Conservation (phyloP, 2,797 vertebrate species). For the Coendou prehensilis region DNA sequence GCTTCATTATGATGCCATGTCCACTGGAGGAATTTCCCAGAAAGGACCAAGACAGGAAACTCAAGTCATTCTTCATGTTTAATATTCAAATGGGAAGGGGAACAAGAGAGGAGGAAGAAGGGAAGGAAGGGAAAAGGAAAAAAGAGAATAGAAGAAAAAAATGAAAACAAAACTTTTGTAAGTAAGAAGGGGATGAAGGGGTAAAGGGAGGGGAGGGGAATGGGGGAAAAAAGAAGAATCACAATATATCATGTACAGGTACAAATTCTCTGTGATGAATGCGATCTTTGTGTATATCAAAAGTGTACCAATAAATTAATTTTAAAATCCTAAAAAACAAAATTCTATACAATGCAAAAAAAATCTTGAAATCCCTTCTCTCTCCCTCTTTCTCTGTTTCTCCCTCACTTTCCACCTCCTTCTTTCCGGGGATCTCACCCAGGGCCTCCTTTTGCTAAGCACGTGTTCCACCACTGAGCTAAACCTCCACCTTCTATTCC, state of each 20-base stretch:
- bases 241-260: neutral
- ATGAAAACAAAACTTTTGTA: neutral
- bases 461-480: neutral
- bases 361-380: neutral
- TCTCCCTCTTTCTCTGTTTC: neutral
- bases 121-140: neutral
- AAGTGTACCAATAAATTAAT: neutral
- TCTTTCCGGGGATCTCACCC: neutral
- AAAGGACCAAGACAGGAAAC: neutral
- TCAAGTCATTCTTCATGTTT: neutral
- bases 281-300: neutral
- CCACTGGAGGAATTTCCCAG: neutral
- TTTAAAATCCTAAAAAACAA: neutral
- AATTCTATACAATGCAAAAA: neutral
- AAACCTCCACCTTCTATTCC: neutral
- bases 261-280: neutral
- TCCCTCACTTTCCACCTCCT: neutral
- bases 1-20: neutral
- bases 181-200: neutral
- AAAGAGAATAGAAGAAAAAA: neutral
- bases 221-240: neutral
- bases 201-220: neutral
- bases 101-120: neutral
- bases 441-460: neutral
- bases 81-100: neutral